phyloP scores from a whole-genome alignment of 2,888 invertebrate species.

The Erebia ligea region DNA sequence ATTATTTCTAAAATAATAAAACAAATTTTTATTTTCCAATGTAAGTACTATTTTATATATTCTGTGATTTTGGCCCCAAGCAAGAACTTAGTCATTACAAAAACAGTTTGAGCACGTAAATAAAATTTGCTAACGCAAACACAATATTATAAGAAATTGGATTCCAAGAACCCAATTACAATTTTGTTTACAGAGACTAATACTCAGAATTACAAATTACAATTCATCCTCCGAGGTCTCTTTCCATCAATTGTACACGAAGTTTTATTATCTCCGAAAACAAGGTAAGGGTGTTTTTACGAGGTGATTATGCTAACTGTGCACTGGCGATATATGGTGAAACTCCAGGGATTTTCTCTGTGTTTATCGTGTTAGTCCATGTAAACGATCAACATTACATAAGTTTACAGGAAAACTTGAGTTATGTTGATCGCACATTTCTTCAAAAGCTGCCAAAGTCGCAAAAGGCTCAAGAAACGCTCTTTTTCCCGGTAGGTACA shows the following conservation, averaged over 20 bases:
- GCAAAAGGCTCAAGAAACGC: too few relatives aligned
- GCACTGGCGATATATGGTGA: not conserved
- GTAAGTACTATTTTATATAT: too few relatives aligned
- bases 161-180: not conserved
- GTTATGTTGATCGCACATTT: too few relatives aligned
- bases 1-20: too few relatives aligned
- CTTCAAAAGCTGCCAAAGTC: too few relatives aligned
- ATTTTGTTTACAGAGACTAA: not conserved
- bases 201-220: not conserved
- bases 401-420: too few relatives aligned
- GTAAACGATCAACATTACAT: not conserved
- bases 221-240: not conserved
- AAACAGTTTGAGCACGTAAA: not conserved
- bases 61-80: too few relatives aligned
- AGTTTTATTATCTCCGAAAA: slow-evolving; percentile 10
- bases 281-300: not conserved
- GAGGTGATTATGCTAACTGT: slow-evolving; percentile 9
- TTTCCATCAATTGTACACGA: not conserved
- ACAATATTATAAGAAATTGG: not conserved
- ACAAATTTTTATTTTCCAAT: too few relatives aligned
- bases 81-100: not conserved
- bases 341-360: slow-evolving; percentile 7
- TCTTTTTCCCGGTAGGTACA: too few relatives aligned
- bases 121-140: not conserved
- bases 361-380: not conserved